phyloP scores from a whole-genome alignment of 2,113 vertebrate genomes.

The Ciconia maguari region DNA sequence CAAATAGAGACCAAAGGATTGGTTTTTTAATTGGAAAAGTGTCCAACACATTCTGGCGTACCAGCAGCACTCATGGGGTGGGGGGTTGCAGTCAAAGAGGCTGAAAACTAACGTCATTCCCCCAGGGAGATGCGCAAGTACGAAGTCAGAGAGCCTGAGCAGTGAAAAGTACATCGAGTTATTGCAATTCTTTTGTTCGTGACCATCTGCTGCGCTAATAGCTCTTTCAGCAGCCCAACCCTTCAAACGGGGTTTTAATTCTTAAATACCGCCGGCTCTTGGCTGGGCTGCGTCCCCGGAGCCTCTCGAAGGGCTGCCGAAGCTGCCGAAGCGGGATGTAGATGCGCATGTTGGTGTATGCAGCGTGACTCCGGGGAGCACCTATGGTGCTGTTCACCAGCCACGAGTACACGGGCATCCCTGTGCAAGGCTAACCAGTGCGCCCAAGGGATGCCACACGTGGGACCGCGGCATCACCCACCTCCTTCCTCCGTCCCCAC shows the following conservation, averaged over 20 bases:
- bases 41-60: background rate
- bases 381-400: fast-evolving
- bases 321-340: fast-evolving
- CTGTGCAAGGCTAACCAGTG: fast-evolving
- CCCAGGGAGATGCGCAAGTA: background rate
- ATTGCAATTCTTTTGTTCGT: background rate
- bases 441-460: background rate
- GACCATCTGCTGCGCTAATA: slow-evolving; percentile 1
- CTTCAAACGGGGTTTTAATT: background rate
- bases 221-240: background rate
- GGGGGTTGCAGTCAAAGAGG: background rate
- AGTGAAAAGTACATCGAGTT: background rate
- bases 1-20: background rate
- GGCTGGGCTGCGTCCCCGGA: background rate
- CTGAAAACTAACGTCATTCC: fast-evolving
- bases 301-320: background rate
- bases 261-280: background rate
- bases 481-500: background rate
- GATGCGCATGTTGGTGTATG: fast-evolving
- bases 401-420: fast-evolving
- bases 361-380: background rate
- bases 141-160: background rate
- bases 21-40: background rate
- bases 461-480: background rate
- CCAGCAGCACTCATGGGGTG: background rate